Evolutionary conservation across 2,113 vertebrate genomes (phyloP).

Genomic region (Nothocercus julius): DNA sequence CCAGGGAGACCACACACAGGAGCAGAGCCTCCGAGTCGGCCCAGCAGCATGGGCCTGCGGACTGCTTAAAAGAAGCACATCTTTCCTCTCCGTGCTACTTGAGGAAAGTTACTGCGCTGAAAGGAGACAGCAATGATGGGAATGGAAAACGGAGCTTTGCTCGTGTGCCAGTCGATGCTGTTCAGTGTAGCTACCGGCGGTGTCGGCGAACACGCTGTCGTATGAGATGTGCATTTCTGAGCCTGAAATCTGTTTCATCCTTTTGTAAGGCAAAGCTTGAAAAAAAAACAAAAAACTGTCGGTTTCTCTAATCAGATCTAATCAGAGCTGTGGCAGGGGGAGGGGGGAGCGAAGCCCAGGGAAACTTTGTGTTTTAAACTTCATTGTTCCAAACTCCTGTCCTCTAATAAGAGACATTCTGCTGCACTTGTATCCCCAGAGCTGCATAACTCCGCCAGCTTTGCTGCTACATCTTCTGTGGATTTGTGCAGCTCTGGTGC

Average conservation of each 20-base stretch:
- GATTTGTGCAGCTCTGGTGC: background rate
- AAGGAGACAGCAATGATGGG: background rate
- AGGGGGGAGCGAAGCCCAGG: background rate
- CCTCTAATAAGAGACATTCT: background rate
- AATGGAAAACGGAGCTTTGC: background rate
- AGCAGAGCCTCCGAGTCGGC: background rate
- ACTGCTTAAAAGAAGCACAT: background rate
- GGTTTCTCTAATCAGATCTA: background rate
- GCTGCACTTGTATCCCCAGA: background rate
- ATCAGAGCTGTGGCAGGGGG: background rate
- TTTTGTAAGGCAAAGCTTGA: background rate
- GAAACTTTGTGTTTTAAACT: background rate
- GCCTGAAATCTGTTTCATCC: background rate
- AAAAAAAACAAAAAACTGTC: background rate
- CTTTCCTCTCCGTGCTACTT: background rate
- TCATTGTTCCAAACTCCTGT: background rate
- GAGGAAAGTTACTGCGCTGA: background rate
- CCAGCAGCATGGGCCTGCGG: accelerated
- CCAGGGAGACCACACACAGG: background rate
- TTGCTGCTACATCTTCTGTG: background rate
- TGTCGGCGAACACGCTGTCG: background rate
- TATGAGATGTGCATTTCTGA: background rate
- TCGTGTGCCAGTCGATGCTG: background rate
- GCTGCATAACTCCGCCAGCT: background rate
- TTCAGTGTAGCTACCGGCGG: background rate